Percentiles rank a stretch among this genome's conserved stretches.
Evolutionary conservation across 2,888 invertebrate species (phyloP).

Genomic region (Ellobium chinense): DNA sequence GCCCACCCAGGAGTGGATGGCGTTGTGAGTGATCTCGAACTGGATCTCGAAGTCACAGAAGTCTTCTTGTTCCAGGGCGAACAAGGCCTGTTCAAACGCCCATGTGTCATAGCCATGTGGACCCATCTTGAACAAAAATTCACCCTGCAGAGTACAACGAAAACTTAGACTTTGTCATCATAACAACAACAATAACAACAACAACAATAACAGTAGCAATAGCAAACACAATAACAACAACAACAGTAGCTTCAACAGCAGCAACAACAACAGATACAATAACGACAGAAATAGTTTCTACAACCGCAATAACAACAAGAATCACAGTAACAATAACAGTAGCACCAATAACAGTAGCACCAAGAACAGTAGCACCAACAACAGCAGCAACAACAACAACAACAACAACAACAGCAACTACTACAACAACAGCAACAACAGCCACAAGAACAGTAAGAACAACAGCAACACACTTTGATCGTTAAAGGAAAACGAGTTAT

Average conservation of each 20-base stretch:
- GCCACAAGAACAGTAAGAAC: neutral
- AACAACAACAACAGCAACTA: neutral
- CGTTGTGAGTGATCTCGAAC: slow-evolving; percentile 57
- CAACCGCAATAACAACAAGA: neutral
- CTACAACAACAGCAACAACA: neutral
- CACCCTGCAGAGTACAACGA: neutral
- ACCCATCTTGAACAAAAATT: slow-evolving; percentile 26
- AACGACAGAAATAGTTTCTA: neutral
- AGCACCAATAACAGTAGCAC: neutral
- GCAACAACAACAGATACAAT: neutral
- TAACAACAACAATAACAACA: too few species aligned
- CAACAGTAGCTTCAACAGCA: neutral
- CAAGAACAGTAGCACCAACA: neutral
- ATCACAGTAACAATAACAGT: neutral
- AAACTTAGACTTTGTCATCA: too few species aligned
- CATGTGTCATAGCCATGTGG: slow-evolving; percentile 51
- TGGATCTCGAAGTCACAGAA: slow-evolving; percentile 58
- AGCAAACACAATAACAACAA: neutral
- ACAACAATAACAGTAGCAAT: too few species aligned
- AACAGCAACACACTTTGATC: neutral
- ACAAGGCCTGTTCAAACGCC: slow-evolving; percentile 51
- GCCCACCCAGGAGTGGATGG: slow-evolving; percentile 53
- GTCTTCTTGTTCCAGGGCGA: slow-evolving; percentile 55
- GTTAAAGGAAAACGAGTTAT: too few species aligned
- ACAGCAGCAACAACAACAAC: neutral